phyloP scores from a whole-genome alignment of 2,888 invertebrate species.

The Gymnoscelis rufifasciata region DNA sequence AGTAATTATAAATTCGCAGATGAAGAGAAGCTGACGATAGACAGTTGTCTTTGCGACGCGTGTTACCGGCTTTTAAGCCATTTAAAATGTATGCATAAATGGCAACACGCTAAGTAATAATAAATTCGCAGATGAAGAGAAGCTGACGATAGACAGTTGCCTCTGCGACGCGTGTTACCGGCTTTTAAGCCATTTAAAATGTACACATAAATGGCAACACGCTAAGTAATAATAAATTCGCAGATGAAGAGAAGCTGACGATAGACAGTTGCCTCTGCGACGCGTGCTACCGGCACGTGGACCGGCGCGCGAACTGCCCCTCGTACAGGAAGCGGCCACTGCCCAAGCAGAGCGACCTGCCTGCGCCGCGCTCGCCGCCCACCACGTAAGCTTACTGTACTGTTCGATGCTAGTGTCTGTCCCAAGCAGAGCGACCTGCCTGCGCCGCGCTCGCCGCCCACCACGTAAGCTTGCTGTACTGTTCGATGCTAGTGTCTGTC shows the following conservation, averaged over 20 bases:
- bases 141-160: conserved; percentile 90
- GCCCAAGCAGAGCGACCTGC: conserved; percentile 36
- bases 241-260: conserved; percentile 88
- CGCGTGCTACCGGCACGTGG: conserved; percentile 91
- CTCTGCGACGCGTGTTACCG: conserved; percentile 93
- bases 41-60: conserved; percentile 92
- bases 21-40: conserved; percentile 89
- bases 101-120: too few relatives aligned
- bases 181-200: too few relatives aligned
- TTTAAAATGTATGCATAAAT: too few relatives aligned
- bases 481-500: too few relatives aligned
- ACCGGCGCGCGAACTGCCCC: conserved; percentile 87
- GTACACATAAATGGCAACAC: neutral
- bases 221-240: neutral
- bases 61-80: too few relatives aligned
- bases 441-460: conserved; percentile 7
- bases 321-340: conserved; percentile 81
- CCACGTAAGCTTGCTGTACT: conserved; percentile 10
- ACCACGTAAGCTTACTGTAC: conserved; percentile 10
- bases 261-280: conserved; percentile 92
- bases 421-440: conserved; percentile 37
- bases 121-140: conserved; percentile 82
- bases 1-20: conserved; percentile 56
- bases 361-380: conserved; percentile 9
- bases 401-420: too few relatives aligned